phyloP scores from a whole-genome alignment of 2,888 invertebrate species.

The Dendrolimus pini region DNA sequence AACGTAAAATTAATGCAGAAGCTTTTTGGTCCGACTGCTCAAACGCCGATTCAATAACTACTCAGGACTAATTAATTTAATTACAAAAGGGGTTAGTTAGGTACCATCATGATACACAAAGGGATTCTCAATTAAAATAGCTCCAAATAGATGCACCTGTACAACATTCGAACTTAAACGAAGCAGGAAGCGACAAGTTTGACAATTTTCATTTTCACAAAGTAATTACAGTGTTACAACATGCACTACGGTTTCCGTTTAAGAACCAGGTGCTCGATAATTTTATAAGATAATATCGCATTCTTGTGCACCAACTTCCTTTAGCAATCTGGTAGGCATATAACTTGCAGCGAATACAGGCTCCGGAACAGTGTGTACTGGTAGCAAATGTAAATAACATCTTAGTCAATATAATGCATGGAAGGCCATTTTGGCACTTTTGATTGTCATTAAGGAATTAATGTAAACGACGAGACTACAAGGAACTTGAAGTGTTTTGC shows the following conservation, averaged over 20 bases:
- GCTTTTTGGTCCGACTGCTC: no score
- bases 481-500: no score
- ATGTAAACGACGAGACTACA: no score
- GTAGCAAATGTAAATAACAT: conserved; percentile 1
- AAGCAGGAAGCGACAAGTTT: background rate
- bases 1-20: no score
- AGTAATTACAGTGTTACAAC: conserved; percentile 16
- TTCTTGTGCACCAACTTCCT: conserved; percentile 28
- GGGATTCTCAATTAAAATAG: no score
- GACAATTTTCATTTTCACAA: background rate
- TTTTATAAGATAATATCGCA: conserved; percentile 26
- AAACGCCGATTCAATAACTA: no score
- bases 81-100: no score
- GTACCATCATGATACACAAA: no score
- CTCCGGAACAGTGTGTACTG: no score
- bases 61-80: no score
- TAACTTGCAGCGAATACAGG: conserved; percentile 14
- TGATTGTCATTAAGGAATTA: background rate
- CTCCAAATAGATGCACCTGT: background rate
- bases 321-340: conserved; percentile 11
- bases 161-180: background rate
- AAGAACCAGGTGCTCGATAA: conserved; percentile 25
- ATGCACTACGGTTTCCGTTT: conserved; percentile 16
- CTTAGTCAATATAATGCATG: background rate
- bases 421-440: background rate